Evolutionary conservation across 2,797 vertebrate species (phyloP).

Genomic region (Liasis olivaceus): DNA sequence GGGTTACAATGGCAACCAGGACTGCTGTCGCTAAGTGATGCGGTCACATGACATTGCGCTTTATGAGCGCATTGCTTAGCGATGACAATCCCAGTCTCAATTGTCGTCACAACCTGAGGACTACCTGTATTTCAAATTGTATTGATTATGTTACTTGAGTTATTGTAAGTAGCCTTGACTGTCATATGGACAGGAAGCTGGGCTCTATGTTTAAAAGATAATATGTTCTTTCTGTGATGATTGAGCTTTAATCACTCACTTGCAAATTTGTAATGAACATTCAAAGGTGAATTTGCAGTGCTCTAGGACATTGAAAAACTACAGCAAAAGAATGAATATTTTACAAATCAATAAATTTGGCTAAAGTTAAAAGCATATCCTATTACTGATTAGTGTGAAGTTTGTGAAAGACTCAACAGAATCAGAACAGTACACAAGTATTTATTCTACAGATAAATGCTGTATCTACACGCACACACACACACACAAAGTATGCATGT

Average conservation of each 20-base stretch:
- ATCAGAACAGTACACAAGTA: accelerated
- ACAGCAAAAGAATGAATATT: background rate
- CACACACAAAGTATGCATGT: too few relatives aligned
- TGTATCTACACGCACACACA: background rate
- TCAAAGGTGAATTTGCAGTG: background rate
- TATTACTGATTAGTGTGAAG: accelerated
- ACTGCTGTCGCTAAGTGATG: background rate
- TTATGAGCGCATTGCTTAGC: background rate
- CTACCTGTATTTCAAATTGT: background rate
- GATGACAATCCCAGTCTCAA: background rate
- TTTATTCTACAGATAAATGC: background rate
- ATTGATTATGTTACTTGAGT: background rate
- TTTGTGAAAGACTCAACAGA: background rate
- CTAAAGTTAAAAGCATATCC: background rate
- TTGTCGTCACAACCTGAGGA: background rate
- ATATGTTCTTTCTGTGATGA: background rate
- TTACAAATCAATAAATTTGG: background rate
- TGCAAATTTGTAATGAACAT: background rate
- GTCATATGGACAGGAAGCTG: background rate
- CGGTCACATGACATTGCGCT: background rate
- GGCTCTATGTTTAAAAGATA: background rate
- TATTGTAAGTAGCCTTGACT: background rate
- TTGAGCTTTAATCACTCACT: background rate
- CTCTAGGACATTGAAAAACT: background rate
- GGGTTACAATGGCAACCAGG: background rate